phyloP scores from a whole-genome alignment of 2,113 vertebrate genomes.

The Melanerpes formicivorus region DNA sequence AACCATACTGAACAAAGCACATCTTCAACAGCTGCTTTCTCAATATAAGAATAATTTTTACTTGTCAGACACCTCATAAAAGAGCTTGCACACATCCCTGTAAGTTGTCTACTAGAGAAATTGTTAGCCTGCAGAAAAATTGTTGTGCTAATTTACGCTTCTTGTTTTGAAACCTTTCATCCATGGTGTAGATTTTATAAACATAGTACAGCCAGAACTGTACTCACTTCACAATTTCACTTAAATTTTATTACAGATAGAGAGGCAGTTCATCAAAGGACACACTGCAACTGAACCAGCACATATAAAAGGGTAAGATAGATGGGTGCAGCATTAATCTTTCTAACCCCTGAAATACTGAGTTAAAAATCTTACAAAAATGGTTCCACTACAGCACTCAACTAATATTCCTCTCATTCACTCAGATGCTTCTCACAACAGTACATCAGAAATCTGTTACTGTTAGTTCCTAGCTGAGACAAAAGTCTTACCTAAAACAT shows the following conservation, averaged over 20 bases:
- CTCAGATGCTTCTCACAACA: background rate
- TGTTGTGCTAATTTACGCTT: background rate
- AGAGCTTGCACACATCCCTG: background rate
- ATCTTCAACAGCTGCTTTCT: background rate
- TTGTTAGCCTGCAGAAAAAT: background rate
- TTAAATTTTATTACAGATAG: background rate
- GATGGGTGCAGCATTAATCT: background rate
- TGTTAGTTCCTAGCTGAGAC: background rate
- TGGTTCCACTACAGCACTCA: background rate
- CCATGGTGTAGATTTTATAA: background rate
- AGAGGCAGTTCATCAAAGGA: conserved; percentile 20
- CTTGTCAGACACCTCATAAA: background rate
- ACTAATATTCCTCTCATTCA: background rate
- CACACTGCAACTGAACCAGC: background rate
- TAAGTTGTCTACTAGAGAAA: background rate
- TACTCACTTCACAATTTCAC: background rate
- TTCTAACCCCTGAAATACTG: background rate
- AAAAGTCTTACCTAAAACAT: conserved; percentile 29
- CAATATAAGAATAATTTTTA: background rate
- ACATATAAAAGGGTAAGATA: conserved; percentile 9
- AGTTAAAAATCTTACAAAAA: conserved; percentile 13
- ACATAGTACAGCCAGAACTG: background rate
- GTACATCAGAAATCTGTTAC: background rate
- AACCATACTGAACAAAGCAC: background rate
- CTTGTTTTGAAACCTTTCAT: background rate